Evolutionary conservation across 1,140 invertebrate species (phyloP).

Genomic region (Pachyrhynchus sulphureomaculatus): DNA sequence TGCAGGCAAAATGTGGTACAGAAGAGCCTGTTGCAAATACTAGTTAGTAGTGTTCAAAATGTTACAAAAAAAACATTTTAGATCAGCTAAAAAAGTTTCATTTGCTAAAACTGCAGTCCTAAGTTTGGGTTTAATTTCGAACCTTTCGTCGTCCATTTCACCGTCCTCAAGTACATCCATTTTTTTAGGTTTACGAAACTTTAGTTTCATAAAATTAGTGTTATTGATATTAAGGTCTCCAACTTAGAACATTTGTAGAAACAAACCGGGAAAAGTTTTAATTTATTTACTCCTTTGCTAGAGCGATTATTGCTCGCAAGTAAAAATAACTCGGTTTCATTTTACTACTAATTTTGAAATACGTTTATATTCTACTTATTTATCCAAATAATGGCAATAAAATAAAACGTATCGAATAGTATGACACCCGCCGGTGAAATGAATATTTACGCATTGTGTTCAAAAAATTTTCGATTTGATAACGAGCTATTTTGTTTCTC

Average conservation of each 20-base stretch:
- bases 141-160: neutral
- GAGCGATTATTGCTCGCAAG: neutral
- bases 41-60: no score
- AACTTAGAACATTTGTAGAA: slow-evolving; percentile 23
- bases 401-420: no score
- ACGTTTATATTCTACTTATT: no score
- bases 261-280: slow-evolving; percentile 16
- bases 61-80: no score
- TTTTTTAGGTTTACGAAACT: slow-evolving; percentile 14
- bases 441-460: no score
- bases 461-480: no score
- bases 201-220: slow-evolving; percentile 22
- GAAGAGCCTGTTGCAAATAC: no score
- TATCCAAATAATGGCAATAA: no score
- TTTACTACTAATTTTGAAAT: neutral
- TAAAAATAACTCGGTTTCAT: neutral
- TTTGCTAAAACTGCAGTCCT: neutral
- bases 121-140: neutral
- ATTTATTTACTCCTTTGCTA: slow-evolving; percentile 14
- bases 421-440: no score
- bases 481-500: no score
- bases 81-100: no score
- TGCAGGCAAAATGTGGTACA: no score
- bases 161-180: neutral
- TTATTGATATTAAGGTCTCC: slow-evolving; percentile 24